These are phyloP conservation scores for Vandiemenella viatica DNA, from an alignment of 2,888 invertebrate genomes.

Conservation along the genomic window DNA sequence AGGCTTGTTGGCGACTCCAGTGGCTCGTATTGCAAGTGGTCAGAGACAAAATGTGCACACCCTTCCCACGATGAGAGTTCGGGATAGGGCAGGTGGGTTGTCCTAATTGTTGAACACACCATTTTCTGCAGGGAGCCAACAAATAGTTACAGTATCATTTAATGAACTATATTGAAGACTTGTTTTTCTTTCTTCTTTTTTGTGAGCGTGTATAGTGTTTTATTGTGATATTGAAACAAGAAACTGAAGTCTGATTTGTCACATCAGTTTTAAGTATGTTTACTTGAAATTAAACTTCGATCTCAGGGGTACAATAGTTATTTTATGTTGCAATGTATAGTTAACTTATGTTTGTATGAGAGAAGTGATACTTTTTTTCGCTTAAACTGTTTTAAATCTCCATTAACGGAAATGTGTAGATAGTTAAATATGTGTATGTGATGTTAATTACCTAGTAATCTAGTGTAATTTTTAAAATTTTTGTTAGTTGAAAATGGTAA, in stretches of 20 bases:
- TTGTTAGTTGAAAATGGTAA: no score
- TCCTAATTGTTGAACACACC: conserved; percentile 69
- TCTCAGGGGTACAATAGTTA: no score
- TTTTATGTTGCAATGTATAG: not conserved
- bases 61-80: conserved; percentile 58
- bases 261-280: not conserved
- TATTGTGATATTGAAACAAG: no score
- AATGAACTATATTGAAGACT: not conserved
- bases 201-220: no score
- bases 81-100: conserved; percentile 55
- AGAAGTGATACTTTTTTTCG: not conserved
- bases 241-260: no score
- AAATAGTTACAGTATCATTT: conserved; percentile 12
- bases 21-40: conserved; percentile 61
- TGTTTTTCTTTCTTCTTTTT: not conserved
- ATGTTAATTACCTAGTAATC: no score
- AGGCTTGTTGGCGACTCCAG: conserved; percentile 46
- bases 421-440: no score
- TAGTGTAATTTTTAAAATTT: no score
- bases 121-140: conserved; percentile 78
- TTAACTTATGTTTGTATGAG: not conserved
- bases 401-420: no score
- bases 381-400: no score
- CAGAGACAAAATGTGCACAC: conserved; percentile 56
- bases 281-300: not conserved